Evolutionary conservation across 2,888 invertebrate species (phyloP).

Genomic region (Athalia circularis): DNA sequence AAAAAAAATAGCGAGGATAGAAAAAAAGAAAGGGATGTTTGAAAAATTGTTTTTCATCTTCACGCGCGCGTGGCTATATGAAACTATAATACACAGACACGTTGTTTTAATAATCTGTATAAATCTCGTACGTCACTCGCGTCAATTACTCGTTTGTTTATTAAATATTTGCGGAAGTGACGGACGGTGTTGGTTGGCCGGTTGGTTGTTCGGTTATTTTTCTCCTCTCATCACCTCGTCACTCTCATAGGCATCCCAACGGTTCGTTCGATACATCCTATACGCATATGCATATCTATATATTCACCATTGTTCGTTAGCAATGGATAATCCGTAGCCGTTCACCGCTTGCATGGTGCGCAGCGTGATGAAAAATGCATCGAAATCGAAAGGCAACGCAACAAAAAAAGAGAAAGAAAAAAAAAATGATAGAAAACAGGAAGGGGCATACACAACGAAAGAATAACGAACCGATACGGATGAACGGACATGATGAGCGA

Average conservation of each 20-base stretch:
- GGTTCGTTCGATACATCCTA: background rate
- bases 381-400: slow-evolving; percentile 31
- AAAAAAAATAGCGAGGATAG: background rate
- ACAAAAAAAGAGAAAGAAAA: background rate
- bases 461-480: background rate
- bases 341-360: background rate
- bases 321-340: slow-evolving; percentile 34
- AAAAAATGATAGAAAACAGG: background rate
- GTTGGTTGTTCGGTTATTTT: background rate
- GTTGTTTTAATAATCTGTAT: slow-evolving; percentile 20
- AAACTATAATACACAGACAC: background rate
- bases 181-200: background rate
- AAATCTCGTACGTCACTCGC: slow-evolving; percentile 40
- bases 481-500: slow-evolving; percentile 38
- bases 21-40: background rate
- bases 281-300: background rate
- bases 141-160: slow-evolving; percentile 61
- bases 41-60: background rate
- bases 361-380: slow-evolving; percentile 42
- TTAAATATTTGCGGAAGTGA: slow-evolving; percentile 59
- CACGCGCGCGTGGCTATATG: background rate
- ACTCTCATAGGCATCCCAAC: background rate
- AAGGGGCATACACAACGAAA: background rate
- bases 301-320: slow-evolving; percentile 41
- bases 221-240: background rate